Percentiles rank a stretch among this genome's conserved stretches.
phyloP scores from a whole-genome alignment of 2,113 vertebrate species.

The Megaceryle torquata region DNA sequence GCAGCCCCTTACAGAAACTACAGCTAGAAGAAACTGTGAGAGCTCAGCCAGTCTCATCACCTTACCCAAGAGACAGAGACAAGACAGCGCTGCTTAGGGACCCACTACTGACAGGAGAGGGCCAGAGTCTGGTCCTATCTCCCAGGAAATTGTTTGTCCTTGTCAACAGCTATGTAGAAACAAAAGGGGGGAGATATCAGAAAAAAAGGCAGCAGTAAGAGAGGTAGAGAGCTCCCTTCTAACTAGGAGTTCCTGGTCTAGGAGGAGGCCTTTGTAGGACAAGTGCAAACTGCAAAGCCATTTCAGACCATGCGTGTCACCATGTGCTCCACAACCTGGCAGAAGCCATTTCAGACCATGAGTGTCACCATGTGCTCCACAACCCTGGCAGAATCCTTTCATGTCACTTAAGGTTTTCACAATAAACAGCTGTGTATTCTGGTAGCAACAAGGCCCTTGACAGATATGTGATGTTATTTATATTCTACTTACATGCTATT shows the following conservation, averaged over 20 bases:
- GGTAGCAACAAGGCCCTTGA: neutral
- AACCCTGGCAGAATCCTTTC: neutral
- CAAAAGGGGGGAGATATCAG: neutral
- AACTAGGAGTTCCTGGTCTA: neutral
- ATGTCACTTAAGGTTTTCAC: neutral
- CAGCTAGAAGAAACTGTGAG: neutral
- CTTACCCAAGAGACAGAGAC: neutral
- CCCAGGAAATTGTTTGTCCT: neutral
- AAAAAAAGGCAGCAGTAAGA: neutral
- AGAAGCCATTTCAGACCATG: neutral
- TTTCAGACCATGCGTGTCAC: neutral
- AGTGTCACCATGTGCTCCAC: neutral
- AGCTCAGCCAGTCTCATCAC: neutral
- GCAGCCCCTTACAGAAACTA: neutral
- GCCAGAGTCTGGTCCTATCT: neutral
- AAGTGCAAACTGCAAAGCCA: neutral
- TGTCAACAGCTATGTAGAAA: neutral
- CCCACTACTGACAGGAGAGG: fast-evolving
- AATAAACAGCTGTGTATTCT: neutral
- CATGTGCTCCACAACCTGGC: neutral
- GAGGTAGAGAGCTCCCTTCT: neutral
- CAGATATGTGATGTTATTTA: conserved; percentile 14
- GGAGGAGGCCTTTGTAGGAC: neutral
- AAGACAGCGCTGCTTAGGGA: neutral
- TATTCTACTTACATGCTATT: conserved; percentile 28